A percentile compares a stretch with the other conserved stretches of the same genome.
Evolutionary conservation across 2,888 invertebrate genomes (phyloP).

Genomic region (Agrilus cyanescens): DNA sequence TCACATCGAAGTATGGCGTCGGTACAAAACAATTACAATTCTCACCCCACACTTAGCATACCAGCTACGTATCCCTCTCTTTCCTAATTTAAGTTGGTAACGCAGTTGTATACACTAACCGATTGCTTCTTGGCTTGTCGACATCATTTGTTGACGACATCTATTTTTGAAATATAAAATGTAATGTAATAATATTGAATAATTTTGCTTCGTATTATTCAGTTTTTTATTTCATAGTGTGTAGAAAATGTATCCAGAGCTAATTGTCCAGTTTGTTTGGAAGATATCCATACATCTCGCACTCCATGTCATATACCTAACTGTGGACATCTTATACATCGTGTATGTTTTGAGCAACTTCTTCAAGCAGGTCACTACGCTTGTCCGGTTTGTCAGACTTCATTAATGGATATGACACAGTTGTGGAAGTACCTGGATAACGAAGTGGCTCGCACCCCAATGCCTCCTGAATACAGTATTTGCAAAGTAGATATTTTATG

Average conservation of each 20-base stretch:
- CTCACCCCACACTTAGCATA: no score
- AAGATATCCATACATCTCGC: conserved; percentile 83
- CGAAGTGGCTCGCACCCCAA: conserved; percentile 69
- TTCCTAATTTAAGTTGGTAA: no score
- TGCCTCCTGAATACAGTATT: conserved; percentile 74
- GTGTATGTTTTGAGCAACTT: conserved; percentile 72
- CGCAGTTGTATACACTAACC: no score
- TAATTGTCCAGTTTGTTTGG: conserved; percentile 82
- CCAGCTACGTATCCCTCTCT: no score
- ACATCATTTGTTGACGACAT: no score
- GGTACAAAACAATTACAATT: no score
- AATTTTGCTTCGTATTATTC: no score
- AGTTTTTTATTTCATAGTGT: conserved; percentile 46
- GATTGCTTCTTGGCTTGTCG: no score
- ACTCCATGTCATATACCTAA: conserved; percentile 81
- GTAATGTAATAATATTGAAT: no score
- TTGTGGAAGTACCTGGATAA: conserved; percentile 73
- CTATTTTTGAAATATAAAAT: no score
- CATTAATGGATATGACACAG: conserved; percentile 77
- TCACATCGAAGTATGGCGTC: no score
- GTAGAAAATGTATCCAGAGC: conserved; percentile 80
- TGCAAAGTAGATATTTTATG: conserved; percentile 74
- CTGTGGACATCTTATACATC: conserved; percentile 80
- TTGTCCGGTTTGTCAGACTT: conserved; percentile 81
- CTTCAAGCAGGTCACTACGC: conserved; percentile 69